Base-by-base conservation (phyloP, 2,888 invertebrate genomes). In the Temnothorax ravouxi region DNA sequence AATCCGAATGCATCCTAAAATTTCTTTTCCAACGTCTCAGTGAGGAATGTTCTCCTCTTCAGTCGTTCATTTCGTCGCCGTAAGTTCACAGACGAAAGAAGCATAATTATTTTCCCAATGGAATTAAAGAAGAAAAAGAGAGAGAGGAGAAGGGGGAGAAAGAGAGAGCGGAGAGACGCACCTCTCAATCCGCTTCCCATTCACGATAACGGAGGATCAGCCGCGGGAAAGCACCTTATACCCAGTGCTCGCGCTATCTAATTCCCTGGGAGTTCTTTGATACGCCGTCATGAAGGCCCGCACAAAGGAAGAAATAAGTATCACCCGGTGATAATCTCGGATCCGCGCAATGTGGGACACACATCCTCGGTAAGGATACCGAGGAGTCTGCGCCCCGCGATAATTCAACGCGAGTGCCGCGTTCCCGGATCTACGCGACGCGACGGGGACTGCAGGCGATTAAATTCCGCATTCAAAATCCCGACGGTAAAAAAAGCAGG, bases 261-360 rank as follows among this genome's bases (percentile, higher is more conserved):
- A 93, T 90, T 90, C 90, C 89, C 90, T 86, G 82, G 74, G 83
- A 89, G 89, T 91, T 91, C 92, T 91, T 91, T 92, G 92, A 92
- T 90, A 90, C 72, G 71, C 47, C 76, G 84, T 59, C 79, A 85
- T 85, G 86, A 87, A 86, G 89, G 87, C 88, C 84, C 86, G 85
- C 84, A 91, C 92, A 92, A 92, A 92, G 92, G 80, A 84, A 84
- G 90, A 93, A 93, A 94, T 94, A 94, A 93, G 93, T 93, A 93
- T 93, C 89, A 90, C 71, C 47, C 87, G 84, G 82, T 77, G 77
- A 77, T 92, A 92, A 91, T 91, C 91, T 88, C 86, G 75, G 86
- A 90, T 90, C 74, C 85, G 83, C 84, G 87, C 86, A 84, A 87
- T 87, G 83, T 90, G 86, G 90, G 85, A 89, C 89, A 86, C 88